phyloP scores from a whole-genome alignment of 2,797 vertebrate genomes.

The Kryptopterus vitreolus region DNA sequence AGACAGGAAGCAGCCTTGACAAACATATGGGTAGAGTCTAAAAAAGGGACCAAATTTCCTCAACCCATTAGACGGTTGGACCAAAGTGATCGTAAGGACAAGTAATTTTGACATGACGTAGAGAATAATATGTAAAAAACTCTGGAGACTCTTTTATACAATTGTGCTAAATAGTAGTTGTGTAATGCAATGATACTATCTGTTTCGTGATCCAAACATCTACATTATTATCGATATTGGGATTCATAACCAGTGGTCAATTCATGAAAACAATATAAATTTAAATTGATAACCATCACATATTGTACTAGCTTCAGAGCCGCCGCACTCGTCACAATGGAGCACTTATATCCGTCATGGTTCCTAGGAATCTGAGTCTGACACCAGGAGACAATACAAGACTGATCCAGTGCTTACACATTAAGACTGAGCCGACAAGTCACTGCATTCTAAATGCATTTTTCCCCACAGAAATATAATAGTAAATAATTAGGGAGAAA shows the following conservation, averaged over 20 bases:
- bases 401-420: not conserved
- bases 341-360: not conserved
- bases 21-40: slow-evolving; percentile 4
- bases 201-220: not conserved
- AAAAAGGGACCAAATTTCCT: slow-evolving; percentile 28
- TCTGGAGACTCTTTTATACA: not conserved
- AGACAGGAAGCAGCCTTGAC: slow-evolving; percentile 38
- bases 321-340: not conserved
- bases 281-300: not conserved
- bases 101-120: not conserved
- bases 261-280: not conserved
- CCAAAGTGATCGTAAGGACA: not conserved
- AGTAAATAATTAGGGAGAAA: not conserved
- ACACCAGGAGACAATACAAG: slow-evolving; percentile 1
- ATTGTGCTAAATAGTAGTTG: not conserved
- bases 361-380: not conserved
- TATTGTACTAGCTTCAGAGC: slow-evolving; percentile 10
- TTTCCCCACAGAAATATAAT: not conserved
- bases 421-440: not conserved
- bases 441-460: not conserved
- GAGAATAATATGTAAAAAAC: not conserved
- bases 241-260: not conserved
- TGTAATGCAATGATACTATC: not conserved
- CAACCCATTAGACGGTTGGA: slow-evolving; percentile 20
- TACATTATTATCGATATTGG: not conserved